Conservation (phyloP, 2,888 invertebrate genomes). For the Melanotus villosus region DNA sequence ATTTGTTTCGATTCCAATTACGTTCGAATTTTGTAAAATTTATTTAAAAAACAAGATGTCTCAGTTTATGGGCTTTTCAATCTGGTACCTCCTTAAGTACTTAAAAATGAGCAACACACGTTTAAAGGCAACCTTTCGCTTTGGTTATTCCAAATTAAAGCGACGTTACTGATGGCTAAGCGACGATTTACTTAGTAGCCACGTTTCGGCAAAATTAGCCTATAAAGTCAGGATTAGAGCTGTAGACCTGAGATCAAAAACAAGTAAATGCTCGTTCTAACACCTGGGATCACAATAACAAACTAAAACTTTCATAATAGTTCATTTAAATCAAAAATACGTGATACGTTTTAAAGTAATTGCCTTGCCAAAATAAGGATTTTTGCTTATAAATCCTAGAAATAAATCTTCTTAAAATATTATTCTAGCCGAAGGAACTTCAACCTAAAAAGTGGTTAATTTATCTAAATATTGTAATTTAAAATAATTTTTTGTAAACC, state of each 20-base stretch:
- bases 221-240: background rate
- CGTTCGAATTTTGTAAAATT: too few species aligned
- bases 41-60: too few species aligned
- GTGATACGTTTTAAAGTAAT: conserved; percentile 9
- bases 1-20: too few species aligned
- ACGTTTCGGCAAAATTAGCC: background rate
- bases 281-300: background rate
- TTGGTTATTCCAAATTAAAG: conserved; percentile 18
- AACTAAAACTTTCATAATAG: background rate
- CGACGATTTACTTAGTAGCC: background rate
- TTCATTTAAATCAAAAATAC: background rate
- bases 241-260: background rate
- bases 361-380: conserved; percentile 10
- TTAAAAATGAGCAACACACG: too few species aligned
- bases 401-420: conserved; percentile 9
- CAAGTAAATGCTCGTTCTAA: background rate
- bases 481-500: too few species aligned
- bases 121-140: too few species aligned
- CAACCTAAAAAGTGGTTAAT: too few species aligned
- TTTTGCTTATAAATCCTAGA: conserved; percentile 7
- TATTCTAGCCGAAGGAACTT: background rate
- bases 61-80: too few species aligned
- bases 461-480: too few species aligned
- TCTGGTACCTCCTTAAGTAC: too few species aligned
- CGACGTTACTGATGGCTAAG: background rate